These are phyloP conservation scores for Cephus sareptanus DNA, from an alignment of 2,888 invertebrate species.

Conservation along the genomic window DNA sequence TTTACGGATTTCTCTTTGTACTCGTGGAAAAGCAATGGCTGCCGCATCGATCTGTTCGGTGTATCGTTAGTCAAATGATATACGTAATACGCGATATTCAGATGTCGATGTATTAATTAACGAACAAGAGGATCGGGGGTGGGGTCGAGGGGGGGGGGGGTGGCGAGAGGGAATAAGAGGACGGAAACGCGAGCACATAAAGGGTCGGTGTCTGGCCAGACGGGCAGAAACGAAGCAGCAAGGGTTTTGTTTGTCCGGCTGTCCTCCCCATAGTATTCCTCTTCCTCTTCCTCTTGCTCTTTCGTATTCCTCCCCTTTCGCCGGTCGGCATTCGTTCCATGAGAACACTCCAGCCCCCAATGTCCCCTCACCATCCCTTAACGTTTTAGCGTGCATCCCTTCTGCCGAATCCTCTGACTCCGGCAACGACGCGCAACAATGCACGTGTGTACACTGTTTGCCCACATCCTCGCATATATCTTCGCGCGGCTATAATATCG, in stretches of 20 bases:
- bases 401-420: conserved; percentile 15
- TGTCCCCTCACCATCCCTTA: conserved; percentile 11
- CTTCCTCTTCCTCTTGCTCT: conserved; percentile 25
- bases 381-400: conserved; percentile 21
- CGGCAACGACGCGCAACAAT: conserved; percentile 50
- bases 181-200: conserved; percentile 49
- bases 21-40: too few species aligned
- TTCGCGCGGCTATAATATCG: conserved; percentile 54
- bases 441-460: conserved; percentile 56
- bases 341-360: conserved; percentile 14
- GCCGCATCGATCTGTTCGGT: too few species aligned
- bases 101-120: conserved; percentile 49
- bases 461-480: conserved; percentile 57
- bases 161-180: conserved; percentile 33
- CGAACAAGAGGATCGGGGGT: conserved; percentile 40
- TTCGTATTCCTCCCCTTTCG: conserved; percentile 26
- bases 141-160: background rate
- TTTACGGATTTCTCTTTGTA: too few species aligned
- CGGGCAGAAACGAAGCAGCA: conserved; percentile 65
- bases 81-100: too few species aligned
- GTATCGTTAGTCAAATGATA: too few species aligned
- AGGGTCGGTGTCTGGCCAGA: conserved; percentile 63
- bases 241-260: conserved; percentile 66
- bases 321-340: conserved; percentile 26
- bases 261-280: conserved; percentile 52